Conservation (phyloP, 2,888 invertebrate genomes). For the Spodoptera picta region DNA sequence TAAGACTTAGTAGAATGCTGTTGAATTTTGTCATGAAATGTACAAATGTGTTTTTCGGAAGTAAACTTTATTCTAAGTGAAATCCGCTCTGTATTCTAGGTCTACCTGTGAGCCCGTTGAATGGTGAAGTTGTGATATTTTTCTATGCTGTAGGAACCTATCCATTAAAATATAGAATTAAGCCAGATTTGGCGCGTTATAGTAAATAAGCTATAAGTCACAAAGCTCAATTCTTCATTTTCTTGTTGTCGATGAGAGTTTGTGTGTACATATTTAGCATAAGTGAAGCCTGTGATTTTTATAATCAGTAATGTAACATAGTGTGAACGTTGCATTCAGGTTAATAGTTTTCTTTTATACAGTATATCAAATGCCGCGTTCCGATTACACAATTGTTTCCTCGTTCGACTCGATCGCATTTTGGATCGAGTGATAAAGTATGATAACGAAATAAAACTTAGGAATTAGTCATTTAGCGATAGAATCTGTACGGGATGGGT, state of each 20-base stretch:
- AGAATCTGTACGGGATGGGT: constrained; percentile 47
- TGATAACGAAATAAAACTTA: constrained; percentile 56
- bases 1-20: constrained; percentile 87
- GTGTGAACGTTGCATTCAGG: constrained; percentile 74
- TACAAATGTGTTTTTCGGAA: constrained; percentile 88
- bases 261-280: constrained; percentile 87
- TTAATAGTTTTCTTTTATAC: constrained; percentile 63
- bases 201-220: constrained; percentile 79
- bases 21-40: constrained; percentile 88
- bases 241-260: constrained; percentile 81
- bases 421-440: constrained; percentile 57
- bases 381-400: constrained; percentile 54
- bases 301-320: constrained; percentile 77
- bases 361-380: constrained; percentile 57
- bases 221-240: constrained; percentile 85
- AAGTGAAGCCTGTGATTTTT: constrained; percentile 85
- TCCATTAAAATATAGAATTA: constrained; percentile 64
- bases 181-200: constrained; percentile 71
- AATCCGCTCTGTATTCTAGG: constrained; percentile 85
- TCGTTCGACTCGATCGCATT: constrained; percentile 63
- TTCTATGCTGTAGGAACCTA: constrained; percentile 72
- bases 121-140: constrained; percentile 88
- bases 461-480: constrained; percentile 51
- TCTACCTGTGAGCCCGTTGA: constrained; percentile 79
- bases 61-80: constrained; percentile 87